Base-by-base conservation (phyloP, 2,113 vertebrate genomes). In the Prionailurus bengalensis region DNA sequence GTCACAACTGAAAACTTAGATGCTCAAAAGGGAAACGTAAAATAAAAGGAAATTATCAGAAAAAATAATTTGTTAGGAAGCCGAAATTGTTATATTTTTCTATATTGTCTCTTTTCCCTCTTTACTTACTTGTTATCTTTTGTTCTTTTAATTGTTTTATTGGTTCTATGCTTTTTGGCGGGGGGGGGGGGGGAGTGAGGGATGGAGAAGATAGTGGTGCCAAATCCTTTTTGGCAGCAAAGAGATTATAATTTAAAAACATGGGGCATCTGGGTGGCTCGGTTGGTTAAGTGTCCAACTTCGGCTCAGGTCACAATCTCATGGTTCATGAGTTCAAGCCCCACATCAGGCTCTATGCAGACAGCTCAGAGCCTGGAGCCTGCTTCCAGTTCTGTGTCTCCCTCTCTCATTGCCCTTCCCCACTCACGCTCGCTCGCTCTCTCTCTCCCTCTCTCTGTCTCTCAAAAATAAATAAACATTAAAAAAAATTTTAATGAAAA, bases 21-120 rank as follows among this genome's bases (percentile, higher is more conserved):
- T 17, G 16, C 31, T 85, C 15, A 39, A 66, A 76, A 85, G 21
- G 73, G 45, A 93, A 82, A 93, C 3, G 25, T 55, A 82, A 95
- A 96, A 65, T 96, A 19, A 65, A 95, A 95, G 83, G n/a, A 76
- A 91, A 70, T 66, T n/a, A 65, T 84, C 39, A 78, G 78, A 55
- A 80, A 73, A 87, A 87, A 76, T 31, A 31, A 85, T 39, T 31
- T 87, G 53, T 11, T 29, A 45, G 5, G 13, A 81, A 91, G 83
- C 39, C 21, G 3, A 78, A 94, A 39, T 55, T 15, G 2, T 68
- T 29, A 19, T 80, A 25, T 61, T 86, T 93, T 91, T 29, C 53
- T 85, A 0, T 76, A 11, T 16, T 51, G 7, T 53, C 51, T 94
- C 53, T 17, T 55, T 89, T 63, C 16, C 14, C 25, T n/a, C 68